Evolutionary conservation across 2,888 invertebrate species (phyloP).

Genomic region (Nymphalis urticae): DNA sequence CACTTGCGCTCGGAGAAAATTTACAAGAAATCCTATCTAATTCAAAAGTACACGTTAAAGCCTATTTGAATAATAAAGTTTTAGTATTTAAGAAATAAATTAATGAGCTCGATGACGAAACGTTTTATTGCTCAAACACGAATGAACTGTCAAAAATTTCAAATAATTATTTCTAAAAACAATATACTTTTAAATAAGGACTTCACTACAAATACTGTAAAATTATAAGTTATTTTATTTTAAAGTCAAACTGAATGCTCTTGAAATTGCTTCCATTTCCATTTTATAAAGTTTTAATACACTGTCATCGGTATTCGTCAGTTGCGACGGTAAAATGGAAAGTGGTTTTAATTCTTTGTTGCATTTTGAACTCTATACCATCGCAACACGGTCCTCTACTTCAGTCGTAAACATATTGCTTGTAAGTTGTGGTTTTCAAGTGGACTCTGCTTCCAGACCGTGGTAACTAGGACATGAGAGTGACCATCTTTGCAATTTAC

Average conservation of each 20-base stretch:
- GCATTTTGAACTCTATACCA: conserved; percentile 23
- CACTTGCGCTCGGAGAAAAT: too few relatives aligned
- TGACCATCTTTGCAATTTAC: conserved; percentile 38
- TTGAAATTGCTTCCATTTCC: conserved; percentile 31
- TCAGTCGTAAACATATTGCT: conserved; percentile 9
- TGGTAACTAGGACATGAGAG: conserved; percentile 40
- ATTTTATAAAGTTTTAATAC: conserved; percentile 28
- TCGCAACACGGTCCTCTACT: conserved; percentile 18
- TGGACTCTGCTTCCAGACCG: conserved; percentile 28
- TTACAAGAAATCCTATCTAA: too few relatives aligned
- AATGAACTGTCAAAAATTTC: too few relatives aligned
- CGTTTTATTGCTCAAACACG: too few relatives aligned
- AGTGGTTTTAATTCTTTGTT: conserved; percentile 17
- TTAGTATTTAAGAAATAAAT: too few relatives aligned
- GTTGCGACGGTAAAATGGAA: conserved; percentile 33
- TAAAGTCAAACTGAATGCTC: conserved; percentile 15
- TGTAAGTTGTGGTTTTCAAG: conserved; percentile 24
- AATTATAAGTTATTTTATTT: not conserved
- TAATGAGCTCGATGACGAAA: too few relatives aligned
- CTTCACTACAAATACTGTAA: not conserved
- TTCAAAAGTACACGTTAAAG: too few relatives aligned
- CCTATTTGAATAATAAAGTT: too few relatives aligned
- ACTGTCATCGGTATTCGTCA: conserved; percentile 37
- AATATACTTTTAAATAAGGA: too few relatives aligned
- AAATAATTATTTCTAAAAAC: too few relatives aligned